These are phyloP conservation scores for Triplophysa yarkandensis DNA, from an alignment of 2,797 vertebrate genomes.

Conservation along the genomic window DNA sequence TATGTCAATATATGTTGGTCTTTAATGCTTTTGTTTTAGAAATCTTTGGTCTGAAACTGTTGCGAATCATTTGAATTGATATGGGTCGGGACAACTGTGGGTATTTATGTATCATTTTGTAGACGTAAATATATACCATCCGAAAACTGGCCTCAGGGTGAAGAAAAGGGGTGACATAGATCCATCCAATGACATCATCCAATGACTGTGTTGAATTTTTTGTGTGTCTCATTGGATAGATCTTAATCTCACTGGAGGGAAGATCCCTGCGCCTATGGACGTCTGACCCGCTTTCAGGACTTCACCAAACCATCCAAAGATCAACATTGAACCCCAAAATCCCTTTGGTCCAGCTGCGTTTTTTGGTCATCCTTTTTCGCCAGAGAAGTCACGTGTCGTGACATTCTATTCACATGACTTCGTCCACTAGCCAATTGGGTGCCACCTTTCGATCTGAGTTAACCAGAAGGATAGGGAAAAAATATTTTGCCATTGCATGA, in stretches of 20 bases:
- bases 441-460: slow-evolving; percentile 45
- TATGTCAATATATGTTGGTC: not conserved
- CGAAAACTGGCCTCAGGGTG: slow-evolving; percentile 27
- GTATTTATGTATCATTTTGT: slow-evolving; percentile 7
- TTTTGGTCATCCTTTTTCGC: slow-evolving; percentile 11
- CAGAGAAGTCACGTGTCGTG: slow-evolving; percentile 46
- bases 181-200: slow-evolving; percentile 19
- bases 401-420: slow-evolving; percentile 41
- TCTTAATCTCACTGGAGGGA: slow-evolving; percentile 36
- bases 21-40: not conserved
- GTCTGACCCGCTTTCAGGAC: slow-evolving; percentile 39
- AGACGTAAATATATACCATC: slow-evolving; percentile 17
- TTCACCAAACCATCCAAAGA: slow-evolving; percentile 21
- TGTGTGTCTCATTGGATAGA: slow-evolving; percentile 43
- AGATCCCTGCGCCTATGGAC: slow-evolving; percentile 33
- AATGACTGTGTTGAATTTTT: slow-evolving; percentile 27
- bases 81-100: not conserved
- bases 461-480: slow-evolving; percentile 43
- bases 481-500: slow-evolving; percentile 47
- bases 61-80: slow-evolving; percentile 5
- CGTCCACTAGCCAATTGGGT: slow-evolving; percentile 41
- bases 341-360: not conserved
- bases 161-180: slow-evolving; percentile 22
- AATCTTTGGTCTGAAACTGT: not conserved
- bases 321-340: slow-evolving; percentile 22